Evolutionary conservation across 1,140 invertebrate genomes (phyloP).

Genomic region (Caerostris darwini): DNA sequence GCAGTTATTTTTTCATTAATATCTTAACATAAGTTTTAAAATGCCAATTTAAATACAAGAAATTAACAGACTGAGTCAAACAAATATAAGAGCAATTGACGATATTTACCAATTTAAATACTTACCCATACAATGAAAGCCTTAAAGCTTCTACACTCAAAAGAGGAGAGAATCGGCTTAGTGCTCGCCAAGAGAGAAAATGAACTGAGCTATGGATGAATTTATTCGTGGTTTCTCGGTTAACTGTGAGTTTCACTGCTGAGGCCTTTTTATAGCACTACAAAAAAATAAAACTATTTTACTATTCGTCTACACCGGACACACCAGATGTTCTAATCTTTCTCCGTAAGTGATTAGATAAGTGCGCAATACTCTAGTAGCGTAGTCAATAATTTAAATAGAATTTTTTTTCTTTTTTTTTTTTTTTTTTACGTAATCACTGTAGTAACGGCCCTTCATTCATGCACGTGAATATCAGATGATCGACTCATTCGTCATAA

Average conservation of each 20-base stretch:
- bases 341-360: not conserved
- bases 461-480: constrained; percentile 8
- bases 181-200: not conserved
- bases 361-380: not conserved
- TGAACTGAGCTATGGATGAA: not conserved
- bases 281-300: not conserved
- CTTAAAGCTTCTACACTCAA: not conserved
- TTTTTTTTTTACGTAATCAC: not conserved
- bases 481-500: not conserved
- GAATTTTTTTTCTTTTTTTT: not conserved
- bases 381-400: not conserved
- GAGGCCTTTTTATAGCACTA: not conserved
- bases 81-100: not conserved
- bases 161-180: not conserved
- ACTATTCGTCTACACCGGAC: not conserved
- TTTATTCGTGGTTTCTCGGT: not conserved
- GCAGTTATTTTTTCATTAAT: not conserved
- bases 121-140: constrained; percentile 1
- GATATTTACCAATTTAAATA: not conserved
- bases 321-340: not conserved
- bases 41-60: not conserved
- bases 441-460: not conserved
- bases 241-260: not conserved
- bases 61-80: not conserved
- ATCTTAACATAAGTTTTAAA: not conserved